Evolutionary conservation across 2,113 vertebrate species (phyloP), one percentile per base, ranked within the genome.

Genomic region (Gnathochromis pfefferi): DNA sequence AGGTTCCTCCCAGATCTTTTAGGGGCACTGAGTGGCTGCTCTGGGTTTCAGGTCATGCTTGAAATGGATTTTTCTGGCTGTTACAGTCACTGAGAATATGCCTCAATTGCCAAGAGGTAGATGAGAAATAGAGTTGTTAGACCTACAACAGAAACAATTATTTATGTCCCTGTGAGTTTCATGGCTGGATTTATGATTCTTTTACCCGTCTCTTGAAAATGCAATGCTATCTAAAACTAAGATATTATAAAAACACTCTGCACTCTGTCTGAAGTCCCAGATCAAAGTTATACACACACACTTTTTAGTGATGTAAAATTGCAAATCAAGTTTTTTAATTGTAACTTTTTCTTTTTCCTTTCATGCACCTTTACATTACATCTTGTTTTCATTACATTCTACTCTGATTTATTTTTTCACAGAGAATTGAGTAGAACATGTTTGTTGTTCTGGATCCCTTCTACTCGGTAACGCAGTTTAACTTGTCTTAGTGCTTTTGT

Each of bases 141-240:
- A 88, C 49, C 78, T 80, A 87, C 60, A 91, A 88, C 91, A 92
- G 86, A 94, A 94, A 94, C 89, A 89, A 91, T 87, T 87, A 92
- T 94, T 93, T 92, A 94, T 93, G 93, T 94, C 88, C 86, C 84
- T 68, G 33, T 73, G 85, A 80, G 79, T 91, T 94, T 94, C 55
- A 87, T 12, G 17, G 38, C 86, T 81, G 90, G 83, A 93, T 95
- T 93, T 94, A 93, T 92, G 85, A 80, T 88, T 92, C 91, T 90
- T 94, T 91, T 89, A 91, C 87, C 85, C 28, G 55, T 89, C 88
- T 90, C 75, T 84, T 60, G 49, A 81, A 92, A 91, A 92, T 38
- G 75, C 84, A 83, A 81, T 3, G 58, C 83, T 54, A 80, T 90
- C 91, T 83, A 81, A 83, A 82, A 88, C 88, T 80, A 78, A 85